Conservation (phyloP, 2,113 vertebrate genomes). For the Notarius quadriscutis region DNA sequence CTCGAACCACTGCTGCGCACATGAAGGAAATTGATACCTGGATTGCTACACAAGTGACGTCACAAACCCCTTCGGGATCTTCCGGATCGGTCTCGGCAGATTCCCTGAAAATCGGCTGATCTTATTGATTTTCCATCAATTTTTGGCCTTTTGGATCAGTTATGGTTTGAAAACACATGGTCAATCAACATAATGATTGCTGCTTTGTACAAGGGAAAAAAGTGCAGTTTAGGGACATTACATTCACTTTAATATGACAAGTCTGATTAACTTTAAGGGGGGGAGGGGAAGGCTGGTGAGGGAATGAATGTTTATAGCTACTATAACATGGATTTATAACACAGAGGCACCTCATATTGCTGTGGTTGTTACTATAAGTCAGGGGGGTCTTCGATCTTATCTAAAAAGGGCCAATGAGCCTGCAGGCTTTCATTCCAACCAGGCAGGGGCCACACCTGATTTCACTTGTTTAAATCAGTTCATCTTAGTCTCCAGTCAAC, state of each 20-base stretch:
- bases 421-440: neutral
- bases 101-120: no score
- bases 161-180: no score
- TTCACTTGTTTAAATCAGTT: neutral
- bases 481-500: neutral
- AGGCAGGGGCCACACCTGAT: neutral
- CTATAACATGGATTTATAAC: neutral
- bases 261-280: neutral
- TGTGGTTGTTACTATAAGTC: neutral
- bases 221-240: no score
- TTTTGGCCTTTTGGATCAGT: no score
- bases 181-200: no score
- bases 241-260: neutral
- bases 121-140: no score
- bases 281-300: neutral
- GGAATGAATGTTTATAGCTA: neutral
- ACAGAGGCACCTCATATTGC: neutral
- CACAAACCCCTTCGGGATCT: no score
- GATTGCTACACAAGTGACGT: no score
- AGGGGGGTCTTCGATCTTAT: neutral
- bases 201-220: no score
- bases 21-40: no score
- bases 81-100: no score
- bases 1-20: no score
- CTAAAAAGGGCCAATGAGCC: neutral